A percentile compares a stretch with the other conserved stretches of the same genome.
phyloP scores from a whole-genome alignment of 2,888 invertebrate species.

The Melanostoma mellinum region DNA sequence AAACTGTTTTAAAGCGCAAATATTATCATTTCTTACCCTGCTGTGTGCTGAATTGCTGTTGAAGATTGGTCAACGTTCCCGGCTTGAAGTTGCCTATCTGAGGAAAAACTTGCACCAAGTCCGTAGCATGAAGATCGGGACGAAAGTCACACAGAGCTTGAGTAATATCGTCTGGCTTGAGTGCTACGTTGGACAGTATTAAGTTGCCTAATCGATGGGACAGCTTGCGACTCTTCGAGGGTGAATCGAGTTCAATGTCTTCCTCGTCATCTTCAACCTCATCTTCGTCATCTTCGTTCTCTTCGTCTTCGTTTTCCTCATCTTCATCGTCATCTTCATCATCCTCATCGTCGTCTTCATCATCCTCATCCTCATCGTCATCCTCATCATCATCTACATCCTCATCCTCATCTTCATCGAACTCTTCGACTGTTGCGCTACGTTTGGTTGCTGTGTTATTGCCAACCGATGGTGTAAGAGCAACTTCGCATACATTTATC shows the following conservation, averaged over 20 bases:
- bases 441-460: conserved; percentile 63
- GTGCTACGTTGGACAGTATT: conserved; percentile 78
- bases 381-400: conserved; percentile 79
- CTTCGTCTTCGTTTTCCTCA: conserved; percentile 75
- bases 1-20: conserved; percentile 30
- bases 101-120: conserved; percentile 80
- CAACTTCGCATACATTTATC: conserved; percentile 39
- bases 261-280: conserved; percentile 74
- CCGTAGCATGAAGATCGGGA: conserved; percentile 79
- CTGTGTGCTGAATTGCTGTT: conserved; percentile 78
- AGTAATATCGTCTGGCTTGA: conserved; percentile 79
- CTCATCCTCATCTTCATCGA: conserved; percentile 77
- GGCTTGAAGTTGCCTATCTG: conserved; percentile 79
- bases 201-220: conserved; percentile 79
- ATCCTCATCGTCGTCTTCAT: conserved; percentile 76
- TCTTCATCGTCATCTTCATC: conserved; percentile 77
- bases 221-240: conserved; percentile 77
- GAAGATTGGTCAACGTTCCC: conserved; percentile 76
- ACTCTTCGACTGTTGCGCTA: conserved; percentile 65
- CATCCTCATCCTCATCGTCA: conserved; percentile 77
- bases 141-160: conserved; percentile 81
- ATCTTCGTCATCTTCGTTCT: conserved; percentile 73
- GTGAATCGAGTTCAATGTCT: conserved; percentile 74
- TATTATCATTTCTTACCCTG: conserved; percentile 67
- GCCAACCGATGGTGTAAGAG: conserved; percentile 43